Percentiles rank a stretch among this genome's conserved stretches.
phyloP scores from a whole-genome alignment of 2,888 invertebrate species.

The Stenichneumon culpator region DNA sequence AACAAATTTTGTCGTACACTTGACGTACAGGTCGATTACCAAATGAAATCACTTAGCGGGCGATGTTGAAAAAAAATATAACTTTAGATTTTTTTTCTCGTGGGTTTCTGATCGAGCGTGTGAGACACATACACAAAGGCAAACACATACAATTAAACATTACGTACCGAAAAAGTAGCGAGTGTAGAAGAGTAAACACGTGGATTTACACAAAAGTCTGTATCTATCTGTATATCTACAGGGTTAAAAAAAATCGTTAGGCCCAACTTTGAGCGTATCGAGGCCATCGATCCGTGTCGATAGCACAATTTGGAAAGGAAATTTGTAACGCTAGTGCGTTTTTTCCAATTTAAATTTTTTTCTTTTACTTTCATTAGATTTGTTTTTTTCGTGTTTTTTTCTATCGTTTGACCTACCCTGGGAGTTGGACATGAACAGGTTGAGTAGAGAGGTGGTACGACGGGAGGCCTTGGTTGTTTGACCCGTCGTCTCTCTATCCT shows the following conservation, averaged over 20 bases:
- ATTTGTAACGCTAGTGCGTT: constrained; percentile 24
- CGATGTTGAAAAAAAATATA: constrained; percentile 10
- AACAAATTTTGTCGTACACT: not conserved
- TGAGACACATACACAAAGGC: constrained; percentile 24
- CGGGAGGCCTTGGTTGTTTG: constrained; percentile 91
- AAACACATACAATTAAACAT: constrained; percentile 37
- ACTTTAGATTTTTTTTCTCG: not conserved
- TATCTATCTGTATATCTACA: constrained; percentile 39
- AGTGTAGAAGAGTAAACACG: constrained; percentile 35
- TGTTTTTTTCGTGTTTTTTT: constrained; percentile 32
- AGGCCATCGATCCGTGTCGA: constrained; percentile 55
- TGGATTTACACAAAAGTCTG: constrained; percentile 41
- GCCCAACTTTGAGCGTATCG: constrained; percentile 36
- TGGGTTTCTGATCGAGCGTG: constrained; percentile 11
- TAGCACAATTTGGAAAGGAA: constrained; percentile 17
- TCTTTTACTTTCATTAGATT: constrained; percentile 14
- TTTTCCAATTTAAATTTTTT: constrained; percentile 1
- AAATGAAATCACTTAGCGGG: not conserved
- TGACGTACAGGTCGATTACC: not conserved
- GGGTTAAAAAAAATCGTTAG: constrained; percentile 2
- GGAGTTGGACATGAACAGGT: constrained; percentile 98
- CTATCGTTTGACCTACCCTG: constrained; percentile 89
- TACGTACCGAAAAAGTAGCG: constrained; percentile 35
- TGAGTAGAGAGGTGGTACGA: constrained; percentile 97
- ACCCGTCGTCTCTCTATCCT: constrained; percentile 78